Percentiles rank a stretch among this genome's conserved stretches.
Evolutionary conservation across 2,113 vertebrate species (phyloP).

Genomic region (Anarrhichthys ocellatus): DNA sequence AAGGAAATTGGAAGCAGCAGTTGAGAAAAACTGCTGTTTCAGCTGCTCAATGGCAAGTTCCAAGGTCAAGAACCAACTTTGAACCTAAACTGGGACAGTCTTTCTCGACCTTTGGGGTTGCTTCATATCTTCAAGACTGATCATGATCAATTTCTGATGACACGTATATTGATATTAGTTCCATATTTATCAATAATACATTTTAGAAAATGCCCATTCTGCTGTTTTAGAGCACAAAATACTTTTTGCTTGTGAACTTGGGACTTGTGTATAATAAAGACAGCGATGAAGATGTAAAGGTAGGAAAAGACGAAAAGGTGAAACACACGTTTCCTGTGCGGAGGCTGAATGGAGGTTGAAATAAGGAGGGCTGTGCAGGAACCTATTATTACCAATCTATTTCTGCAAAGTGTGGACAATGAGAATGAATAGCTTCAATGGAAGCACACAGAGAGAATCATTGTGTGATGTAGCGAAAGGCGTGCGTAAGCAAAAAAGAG

Average conservation of each 20-base stretch:
- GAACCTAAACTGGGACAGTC: not conserved
- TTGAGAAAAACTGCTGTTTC: not conserved
- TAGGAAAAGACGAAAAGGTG: not conserved
- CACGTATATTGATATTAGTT: not conserved
- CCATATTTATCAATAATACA: not conserved
- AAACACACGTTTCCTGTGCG: not conserved
- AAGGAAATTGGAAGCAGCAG: not conserved
- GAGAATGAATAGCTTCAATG: conserved; percentile 15
- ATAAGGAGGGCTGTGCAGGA: not conserved
- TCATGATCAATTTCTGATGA: not conserved
- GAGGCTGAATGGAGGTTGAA: not conserved
- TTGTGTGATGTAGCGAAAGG: not conserved
- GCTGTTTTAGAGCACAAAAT: not conserved
- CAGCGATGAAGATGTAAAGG: not conserved
- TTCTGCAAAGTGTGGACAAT: conserved; percentile 18
- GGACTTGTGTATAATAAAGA: not conserved
- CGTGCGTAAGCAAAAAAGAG: conserved; percentile 24
- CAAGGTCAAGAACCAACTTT: not conserved
- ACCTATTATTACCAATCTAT: conserved; percentile 19
- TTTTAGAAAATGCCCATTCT: not conserved
- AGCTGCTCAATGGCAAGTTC: not conserved
- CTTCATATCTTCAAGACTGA: not conserved
- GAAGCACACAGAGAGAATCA: not conserved
- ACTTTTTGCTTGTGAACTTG: too few species aligned
- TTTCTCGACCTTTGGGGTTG: not conserved